Evolutionary conservation across 1,140 invertebrate species (phyloP), one percentile per base, ranked within the genome.

Genomic region (Anastrepha ludens): DNA sequence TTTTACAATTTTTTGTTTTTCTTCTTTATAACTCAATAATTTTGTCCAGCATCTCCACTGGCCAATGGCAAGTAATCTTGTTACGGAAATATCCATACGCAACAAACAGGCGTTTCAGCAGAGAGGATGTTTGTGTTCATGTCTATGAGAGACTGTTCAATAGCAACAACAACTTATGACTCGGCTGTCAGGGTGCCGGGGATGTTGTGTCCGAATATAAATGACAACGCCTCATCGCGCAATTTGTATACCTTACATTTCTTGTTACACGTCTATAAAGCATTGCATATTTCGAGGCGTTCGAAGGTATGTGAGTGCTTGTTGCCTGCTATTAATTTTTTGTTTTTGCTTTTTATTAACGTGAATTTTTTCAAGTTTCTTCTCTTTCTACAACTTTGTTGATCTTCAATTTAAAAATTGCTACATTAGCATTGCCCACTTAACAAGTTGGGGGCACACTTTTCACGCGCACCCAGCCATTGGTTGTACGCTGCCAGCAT

Each of bases 401-500:
- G 88, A 85, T 89, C 91, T 91, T 90, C 90, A 92, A 92, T 92
- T 92, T 90, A 88, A 89, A 91, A 92, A 92, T 92, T 92, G 91
- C 90, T 92, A 92, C 91, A 92, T 92, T 92, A 92, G 91, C 92
- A 90, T 92, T 92, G 91, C 91, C 89, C 91, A 92, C 91, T 92
- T 92, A 92, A 92, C 91, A 92, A 92, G 90, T 0, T 67, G 86
- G 15, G 2, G 44, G 44, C 15, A 3, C 41, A 20, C 29, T 58
- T 7, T 58, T 55, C 1, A n/a, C 29, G 13, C 59, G 86, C 86
- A 29, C 64, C 67, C 50, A 41, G 11, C 50, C 29, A 29, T 29
- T 29, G 29, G 29, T 29, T 29, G 29, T 29, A 29, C 29, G 29
- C 29, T 29, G 29, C 29, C 29, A 29, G 29, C 29, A 1, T 29